Conservation (phyloP, 2,113 vertebrate genomes). For the Rallus limicola region DNA sequence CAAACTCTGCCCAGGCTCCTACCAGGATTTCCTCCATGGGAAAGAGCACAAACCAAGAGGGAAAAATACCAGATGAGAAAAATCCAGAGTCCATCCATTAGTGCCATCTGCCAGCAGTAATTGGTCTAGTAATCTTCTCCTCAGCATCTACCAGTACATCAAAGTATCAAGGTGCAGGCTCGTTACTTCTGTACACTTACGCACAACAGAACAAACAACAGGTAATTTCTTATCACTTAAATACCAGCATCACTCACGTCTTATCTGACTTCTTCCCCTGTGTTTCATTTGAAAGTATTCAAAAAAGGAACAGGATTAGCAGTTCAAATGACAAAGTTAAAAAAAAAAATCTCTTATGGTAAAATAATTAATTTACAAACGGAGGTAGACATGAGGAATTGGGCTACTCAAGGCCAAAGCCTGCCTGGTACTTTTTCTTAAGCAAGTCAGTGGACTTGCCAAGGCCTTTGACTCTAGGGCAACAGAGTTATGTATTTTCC, state of each 20-base stretch:
- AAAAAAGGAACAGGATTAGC: not conserved
- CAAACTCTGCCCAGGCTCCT: not conserved
- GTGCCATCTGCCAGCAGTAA: not conserved
- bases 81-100: not conserved
- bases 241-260: not conserved
- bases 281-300: not conserved
- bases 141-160: not conserved
- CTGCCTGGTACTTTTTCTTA: not conserved
- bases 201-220: not conserved
- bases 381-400: not conserved
- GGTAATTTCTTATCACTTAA: not conserved
- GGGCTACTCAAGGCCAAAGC: not conserved
- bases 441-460: not conserved
- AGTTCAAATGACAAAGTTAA: not conserved
- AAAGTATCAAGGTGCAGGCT: not conserved
- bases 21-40: not conserved
- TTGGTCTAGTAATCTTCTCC: not conserved
- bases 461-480: not conserved
- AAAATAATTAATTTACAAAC: not conserved
- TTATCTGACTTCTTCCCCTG: not conserved
- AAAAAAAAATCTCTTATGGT: not conserved
- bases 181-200: not conserved
- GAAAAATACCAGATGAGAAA: not conserved
- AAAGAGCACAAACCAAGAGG: not conserved
- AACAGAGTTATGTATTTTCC: constrained; percentile 32